Evolutionary conservation across 37 sponge, comb jelly and placozoan genomes (phyloP).

Genomic region (Petrosia ficiformis): DNA sequence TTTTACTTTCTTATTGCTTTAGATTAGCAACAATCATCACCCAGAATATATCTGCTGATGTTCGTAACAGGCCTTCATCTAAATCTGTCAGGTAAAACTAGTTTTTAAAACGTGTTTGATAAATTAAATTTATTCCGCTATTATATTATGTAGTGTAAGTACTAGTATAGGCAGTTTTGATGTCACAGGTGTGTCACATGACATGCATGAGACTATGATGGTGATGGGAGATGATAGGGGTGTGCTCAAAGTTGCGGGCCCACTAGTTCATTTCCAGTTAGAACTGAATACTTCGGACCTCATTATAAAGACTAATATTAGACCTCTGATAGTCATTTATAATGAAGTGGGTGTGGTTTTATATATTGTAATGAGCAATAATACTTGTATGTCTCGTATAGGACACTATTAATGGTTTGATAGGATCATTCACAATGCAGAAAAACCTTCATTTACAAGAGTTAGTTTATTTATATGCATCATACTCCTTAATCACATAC

Average conservation of each 20-base stretch:
- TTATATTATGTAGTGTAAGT: too few species aligned
- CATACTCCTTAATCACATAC: too few species aligned
- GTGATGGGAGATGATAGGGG: conserved; percentile 12
- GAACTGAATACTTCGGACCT: conserved; percentile 60
- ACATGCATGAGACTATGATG: conserved; percentile 5
- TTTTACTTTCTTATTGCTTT: too few species aligned
- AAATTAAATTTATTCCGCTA: too few species aligned
- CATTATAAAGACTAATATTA: conserved; percentile 29
- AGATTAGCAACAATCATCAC: conserved; percentile 6
- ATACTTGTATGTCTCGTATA: too few species aligned
- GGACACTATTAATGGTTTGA: conserved; percentile 68
- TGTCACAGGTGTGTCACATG: neutral
- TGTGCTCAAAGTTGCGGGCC: too few species aligned
- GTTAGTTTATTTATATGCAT: too few species aligned
- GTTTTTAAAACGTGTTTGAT: too few species aligned
- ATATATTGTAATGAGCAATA: too few species aligned
- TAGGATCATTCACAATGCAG: conserved; percentile 47
- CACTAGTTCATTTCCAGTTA: conserved; percentile 47
- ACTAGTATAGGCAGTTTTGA: neutral
- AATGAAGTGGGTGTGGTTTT: conserved; percentile 76
- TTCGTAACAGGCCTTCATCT: conserved; percentile 30
- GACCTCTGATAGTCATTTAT: conserved; percentile 64
- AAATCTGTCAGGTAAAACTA: conserved; percentile 45
- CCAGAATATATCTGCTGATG: conserved; percentile 2
- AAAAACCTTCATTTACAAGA: conserved; percentile 63